Base-by-base conservation (phyloP, 1,140 invertebrate species). In the Penaeus chinensis region DNA sequence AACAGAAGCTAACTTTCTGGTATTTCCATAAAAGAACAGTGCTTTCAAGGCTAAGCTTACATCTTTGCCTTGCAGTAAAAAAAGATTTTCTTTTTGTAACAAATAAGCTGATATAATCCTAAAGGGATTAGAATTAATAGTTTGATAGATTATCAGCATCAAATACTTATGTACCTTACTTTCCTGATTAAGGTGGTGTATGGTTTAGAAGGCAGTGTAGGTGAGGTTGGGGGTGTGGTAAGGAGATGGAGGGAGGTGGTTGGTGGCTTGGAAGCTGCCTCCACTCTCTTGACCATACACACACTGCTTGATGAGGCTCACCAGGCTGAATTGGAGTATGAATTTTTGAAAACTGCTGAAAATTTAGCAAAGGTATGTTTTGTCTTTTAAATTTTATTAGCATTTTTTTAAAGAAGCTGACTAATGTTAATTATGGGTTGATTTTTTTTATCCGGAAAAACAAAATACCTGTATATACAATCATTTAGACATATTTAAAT, bases 171-270 rank as follows among this genome's bases (percentile, higher is more conserved):
- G 10, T 18, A 79, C n/a, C 32, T 32, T 27, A 42, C 47, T 22
- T n/a, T 79, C 11, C 60, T 65, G n/a, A 63, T 27, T 47, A 2
- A 89, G 79, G 79, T 89, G 13, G 77, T 66, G 0, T 63, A 63
- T 60, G 82, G 77, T 47, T 83, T 89, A 20, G 82, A 82, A 18
- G 79, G 85, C 47, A 89, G 88, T 42, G 84, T 89, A 61, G 88
- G 82, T 27, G 88, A 84, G 61, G 76, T 89, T 54, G 85, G 79
- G n/a, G 84, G 54, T 62, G 74, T 89, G 66, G 88, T 82, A n/a
- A 74, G 84, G 24, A 65, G 69, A 47, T 82, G 84, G 83, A 81
- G 78, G 77, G 84, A 89, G 69, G 88, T 85, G 8, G 47, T 66
- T 13, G 88, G 74, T 18, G 84, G 88, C 8, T 66, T 89, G 22